A percentile compares a stretch with the other conserved stretches of the same genome.
phyloP scores from a whole-genome alignment of 1,140 invertebrate species.

The Doryteuthis pealeii region DNA sequence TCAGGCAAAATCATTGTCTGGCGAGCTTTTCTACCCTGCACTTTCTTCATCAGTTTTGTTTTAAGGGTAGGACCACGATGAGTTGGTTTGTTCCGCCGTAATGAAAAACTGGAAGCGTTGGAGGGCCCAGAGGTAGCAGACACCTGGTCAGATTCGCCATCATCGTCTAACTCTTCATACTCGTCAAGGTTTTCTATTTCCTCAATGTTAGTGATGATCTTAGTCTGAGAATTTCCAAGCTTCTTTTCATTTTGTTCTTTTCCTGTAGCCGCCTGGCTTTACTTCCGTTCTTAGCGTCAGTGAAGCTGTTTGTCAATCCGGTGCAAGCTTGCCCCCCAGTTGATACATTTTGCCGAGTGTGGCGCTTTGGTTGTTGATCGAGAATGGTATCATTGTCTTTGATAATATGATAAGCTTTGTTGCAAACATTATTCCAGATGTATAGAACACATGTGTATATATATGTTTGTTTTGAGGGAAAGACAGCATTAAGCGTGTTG shows the following conservation, averaged over 20 bases:
- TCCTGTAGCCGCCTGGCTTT: constrained; percentile 8
- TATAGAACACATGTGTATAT: too few relatives aligned
- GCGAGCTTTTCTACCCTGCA: constrained; percentile 29
- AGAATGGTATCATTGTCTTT: constrained; percentile 63
- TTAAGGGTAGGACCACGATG: constrained; percentile 1
- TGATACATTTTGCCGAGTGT: neutral
- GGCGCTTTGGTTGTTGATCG: constrained; percentile 11
- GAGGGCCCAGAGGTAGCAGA: constrained; percentile 24
- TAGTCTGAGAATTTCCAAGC: neutral
- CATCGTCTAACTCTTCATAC: constrained; percentile 50
- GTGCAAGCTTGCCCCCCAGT: neutral
- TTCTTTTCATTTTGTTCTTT: constrained; percentile 12
- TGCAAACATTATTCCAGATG: constrained; percentile 85
- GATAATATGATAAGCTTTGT: constrained; percentile 73
- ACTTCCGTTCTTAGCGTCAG: constrained; percentile 15
- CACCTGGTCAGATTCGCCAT: constrained; percentile 45
- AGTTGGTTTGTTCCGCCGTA: neutral
- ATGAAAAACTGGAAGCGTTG: neutral
- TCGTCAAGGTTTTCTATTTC: constrained; percentile 29
- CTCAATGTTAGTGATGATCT: constrained; percentile 9
- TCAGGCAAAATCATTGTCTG: constrained; percentile 54
- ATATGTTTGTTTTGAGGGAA: too few relatives aligned
- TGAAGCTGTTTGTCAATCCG: neutral
- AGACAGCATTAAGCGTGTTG: too few relatives aligned
- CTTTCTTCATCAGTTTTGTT: constrained; percentile 16